These are phyloP conservation scores for Cerastis leucographa DNA, from an alignment of 2,888 invertebrate genomes.

Conservation along the genomic window DNA sequence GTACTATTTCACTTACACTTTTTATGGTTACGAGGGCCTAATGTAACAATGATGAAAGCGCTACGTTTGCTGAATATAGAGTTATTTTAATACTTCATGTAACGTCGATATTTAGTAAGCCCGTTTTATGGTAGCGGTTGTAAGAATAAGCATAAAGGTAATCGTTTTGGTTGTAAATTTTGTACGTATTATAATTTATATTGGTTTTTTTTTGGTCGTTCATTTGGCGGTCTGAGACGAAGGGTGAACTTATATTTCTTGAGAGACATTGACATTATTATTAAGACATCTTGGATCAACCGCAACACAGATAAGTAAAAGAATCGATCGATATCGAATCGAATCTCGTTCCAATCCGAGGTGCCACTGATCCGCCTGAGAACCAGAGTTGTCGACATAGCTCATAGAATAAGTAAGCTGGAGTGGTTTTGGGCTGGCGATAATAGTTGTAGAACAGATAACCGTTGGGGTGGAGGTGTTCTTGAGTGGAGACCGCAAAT, in stretches of 20 bases:
- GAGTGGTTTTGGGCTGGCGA: background rate
- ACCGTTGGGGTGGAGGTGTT: background rate
- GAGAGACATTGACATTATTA: background rate
- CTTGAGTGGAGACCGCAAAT: background rate
- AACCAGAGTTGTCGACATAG: background rate
- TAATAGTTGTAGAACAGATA: background rate
- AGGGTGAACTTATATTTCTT: background rate
- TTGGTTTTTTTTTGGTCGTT: background rate
- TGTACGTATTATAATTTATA: background rate
- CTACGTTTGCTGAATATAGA: constrained; percentile 59
- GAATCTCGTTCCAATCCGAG: background rate
- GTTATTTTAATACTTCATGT: constrained; percentile 61
- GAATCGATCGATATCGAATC: background rate
- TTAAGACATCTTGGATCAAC: background rate
- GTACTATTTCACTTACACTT: constrained; percentile 72
- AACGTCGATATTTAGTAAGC: constrained; percentile 33
- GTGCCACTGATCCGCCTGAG: background rate
- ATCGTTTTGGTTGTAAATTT: constrained; percentile 31
- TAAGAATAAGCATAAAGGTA: constrained; percentile 13
- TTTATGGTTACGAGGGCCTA: constrained; percentile 72
- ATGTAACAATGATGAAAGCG: constrained; percentile 66
- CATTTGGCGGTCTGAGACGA: background rate
- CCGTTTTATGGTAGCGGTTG: constrained; percentile 18
- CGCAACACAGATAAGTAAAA: background rate
- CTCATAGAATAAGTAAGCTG: background rate